A percentile compares a stretch with the other conserved stretches of the same genome.
Evolutionary conservation across 2,888 invertebrate genomes (phyloP).

Genomic region (Acanthosepion esculentum): DNA sequence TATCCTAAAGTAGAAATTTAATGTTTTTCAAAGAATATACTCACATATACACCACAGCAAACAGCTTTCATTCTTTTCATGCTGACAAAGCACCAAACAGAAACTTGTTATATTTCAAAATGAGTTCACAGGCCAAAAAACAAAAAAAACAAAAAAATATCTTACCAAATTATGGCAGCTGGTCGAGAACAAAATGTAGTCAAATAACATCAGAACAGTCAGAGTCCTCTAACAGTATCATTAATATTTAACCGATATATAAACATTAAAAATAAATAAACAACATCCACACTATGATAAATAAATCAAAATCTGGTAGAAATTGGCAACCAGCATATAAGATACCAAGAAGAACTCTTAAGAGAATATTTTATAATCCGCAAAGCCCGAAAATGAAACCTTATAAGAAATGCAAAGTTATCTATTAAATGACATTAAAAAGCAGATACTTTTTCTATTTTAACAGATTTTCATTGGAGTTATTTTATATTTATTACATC

Average conservation of each 20-base stretch:
- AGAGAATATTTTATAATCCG: too few species aligned
- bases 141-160: neutral
- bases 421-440: too few species aligned
- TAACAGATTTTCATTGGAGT: too few species aligned
- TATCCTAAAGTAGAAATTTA: neutral
- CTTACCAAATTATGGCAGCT: neutral
- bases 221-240: neutral
- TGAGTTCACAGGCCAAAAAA: neutral
- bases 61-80: neutral
- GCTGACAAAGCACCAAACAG: neutral
- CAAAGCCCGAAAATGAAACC: neutral
- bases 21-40: neutral
- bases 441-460: too few species aligned
- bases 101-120: neutral
- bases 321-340: too few species aligned
- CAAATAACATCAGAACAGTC: neutral
- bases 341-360: too few species aligned
- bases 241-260: neutral
- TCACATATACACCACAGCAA: neutral
- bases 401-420: too few species aligned
- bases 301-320: neutral
- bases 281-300: neutral
- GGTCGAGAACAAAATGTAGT: neutral
- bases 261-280: neutral
- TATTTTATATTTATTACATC: too few species aligned